Conservation (phyloP, 2,888 invertebrate species). For the Tetramorium bicarinatum region DNA sequence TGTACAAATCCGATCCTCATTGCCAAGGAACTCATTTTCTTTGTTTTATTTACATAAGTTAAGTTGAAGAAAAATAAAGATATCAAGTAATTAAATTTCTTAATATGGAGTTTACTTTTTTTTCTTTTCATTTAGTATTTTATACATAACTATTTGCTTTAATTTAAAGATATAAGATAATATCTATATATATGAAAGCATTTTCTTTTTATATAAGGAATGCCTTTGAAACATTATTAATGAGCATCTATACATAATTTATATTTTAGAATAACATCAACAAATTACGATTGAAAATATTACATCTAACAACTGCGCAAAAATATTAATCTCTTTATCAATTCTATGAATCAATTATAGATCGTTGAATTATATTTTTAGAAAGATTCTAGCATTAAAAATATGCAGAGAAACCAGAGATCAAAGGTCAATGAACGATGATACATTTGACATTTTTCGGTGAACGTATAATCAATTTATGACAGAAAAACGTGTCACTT, state of each 20-base stretch:
- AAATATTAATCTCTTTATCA: not conserved
- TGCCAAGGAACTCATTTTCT: conserved; percentile 44
- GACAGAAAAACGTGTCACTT: not conserved
- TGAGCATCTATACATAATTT: not conserved
- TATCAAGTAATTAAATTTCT: not conserved
- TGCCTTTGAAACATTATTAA: not conserved
- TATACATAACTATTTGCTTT: not conserved
- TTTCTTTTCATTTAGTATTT: not conserved
- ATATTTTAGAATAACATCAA: not conserved
- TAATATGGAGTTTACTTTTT: not conserved
- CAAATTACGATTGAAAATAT: not conserved
- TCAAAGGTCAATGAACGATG: not conserved
- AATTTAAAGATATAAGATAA: not conserved
- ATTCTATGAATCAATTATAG: not conserved
- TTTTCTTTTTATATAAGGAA: not conserved
- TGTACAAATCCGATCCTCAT: conserved; percentile 38
- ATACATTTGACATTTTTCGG: not conserved
- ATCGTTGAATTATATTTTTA: conserved; percentile 2
- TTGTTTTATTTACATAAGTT: not conserved
- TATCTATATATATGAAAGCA: not conserved
- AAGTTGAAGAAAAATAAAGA: not conserved
- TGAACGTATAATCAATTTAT: not conserved
- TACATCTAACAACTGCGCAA: not conserved
- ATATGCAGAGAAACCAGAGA: not conserved
- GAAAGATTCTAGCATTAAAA: not conserved